These are phyloP conservation scores for Melanotaenia duboulayi DNA, from an alignment of 2,113 vertebrate genomes.

Conservation along the genomic window DNA sequence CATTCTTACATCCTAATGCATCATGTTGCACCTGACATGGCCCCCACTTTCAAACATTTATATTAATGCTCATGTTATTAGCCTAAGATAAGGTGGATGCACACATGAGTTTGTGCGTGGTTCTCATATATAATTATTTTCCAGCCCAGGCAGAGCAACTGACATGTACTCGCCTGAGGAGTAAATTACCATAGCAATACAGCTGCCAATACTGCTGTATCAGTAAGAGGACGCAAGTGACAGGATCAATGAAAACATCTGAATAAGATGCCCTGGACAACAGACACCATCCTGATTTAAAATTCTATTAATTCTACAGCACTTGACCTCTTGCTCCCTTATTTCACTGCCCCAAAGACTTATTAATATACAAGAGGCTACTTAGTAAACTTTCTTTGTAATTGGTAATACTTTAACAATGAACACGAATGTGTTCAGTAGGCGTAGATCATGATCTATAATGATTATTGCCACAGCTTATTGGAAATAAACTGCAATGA, in stretches of 20 bases:
- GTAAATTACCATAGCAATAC: conserved; percentile 80
- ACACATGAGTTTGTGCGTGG: conserved; percentile 25
- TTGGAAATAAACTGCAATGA: not conserved
- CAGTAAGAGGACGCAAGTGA: conserved; percentile 65
- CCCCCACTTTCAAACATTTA: conserved; percentile 68
- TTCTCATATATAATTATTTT: conserved; percentile 53
- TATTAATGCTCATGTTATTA: conserved; percentile 66
- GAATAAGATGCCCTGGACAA: conserved; percentile 66
- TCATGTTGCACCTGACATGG: conserved; percentile 65
- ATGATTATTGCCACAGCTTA: not conserved
- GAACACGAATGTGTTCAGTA: conserved; percentile 2
- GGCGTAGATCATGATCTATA: conserved; percentile 1
- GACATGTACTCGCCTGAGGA: conserved; percentile 52
- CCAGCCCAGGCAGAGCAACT: conserved; percentile 31
- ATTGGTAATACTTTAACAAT: conserved; percentile 27
- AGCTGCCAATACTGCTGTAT: conserved; percentile 77
- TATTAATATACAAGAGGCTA: conserved; percentile 46
- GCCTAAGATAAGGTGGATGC: conserved; percentile 54
- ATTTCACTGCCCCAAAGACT: conserved; percentile 46
- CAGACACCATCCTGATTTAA: conserved; percentile 61
- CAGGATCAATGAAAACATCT: conserved; percentile 78
- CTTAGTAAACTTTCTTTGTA: conserved; percentile 53
- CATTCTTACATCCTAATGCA: conserved; percentile 47
- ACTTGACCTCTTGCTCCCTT: conserved; percentile 56
- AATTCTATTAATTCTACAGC: conserved; percentile 67